These are phyloP conservation scores for Axis porcinus DNA, from an alignment of 2,113 vertebrate genomes.

Conservation along the genomic window DNA sequence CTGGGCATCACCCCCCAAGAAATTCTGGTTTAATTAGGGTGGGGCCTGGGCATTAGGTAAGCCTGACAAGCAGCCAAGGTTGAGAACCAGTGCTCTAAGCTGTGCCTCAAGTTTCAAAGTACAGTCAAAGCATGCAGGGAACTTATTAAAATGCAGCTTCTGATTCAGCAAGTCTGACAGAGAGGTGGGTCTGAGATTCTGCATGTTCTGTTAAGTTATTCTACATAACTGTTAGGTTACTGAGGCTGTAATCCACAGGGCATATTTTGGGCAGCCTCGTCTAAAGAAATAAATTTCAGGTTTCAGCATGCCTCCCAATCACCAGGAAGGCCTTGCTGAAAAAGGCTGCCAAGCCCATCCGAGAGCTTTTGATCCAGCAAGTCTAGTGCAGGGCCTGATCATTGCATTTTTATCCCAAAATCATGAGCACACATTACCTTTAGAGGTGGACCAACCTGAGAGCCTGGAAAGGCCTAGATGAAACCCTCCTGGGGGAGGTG, in stretches of 20 bases:
- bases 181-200: not conserved
- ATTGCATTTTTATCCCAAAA: not conserved
- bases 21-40: conserved; percentile 31
- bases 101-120: not conserved
- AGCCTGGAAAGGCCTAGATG: not conserved
- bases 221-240: not conserved
- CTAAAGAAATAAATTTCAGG: not conserved
- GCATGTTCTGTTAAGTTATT: not conserved
- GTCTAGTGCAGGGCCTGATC: not conserved
- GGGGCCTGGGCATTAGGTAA: not conserved
- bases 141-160: not conserved
- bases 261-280: not conserved
- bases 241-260: not conserved
- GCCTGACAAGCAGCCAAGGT: not conserved
- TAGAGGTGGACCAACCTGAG: not conserved
- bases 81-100: not conserved
- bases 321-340: not conserved
- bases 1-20: not conserved
- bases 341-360: not conserved
- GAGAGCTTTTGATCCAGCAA: not conserved
- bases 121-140: not conserved
- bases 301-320: not conserved
- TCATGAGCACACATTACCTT: not conserved
- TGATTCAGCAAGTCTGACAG: not conserved
- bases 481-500: not conserved